Evolutionary conservation across 2,113 vertebrate species (phyloP), one percentile per base, ranked within the genome.

Genomic region (Myodes glareolus): DNA sequence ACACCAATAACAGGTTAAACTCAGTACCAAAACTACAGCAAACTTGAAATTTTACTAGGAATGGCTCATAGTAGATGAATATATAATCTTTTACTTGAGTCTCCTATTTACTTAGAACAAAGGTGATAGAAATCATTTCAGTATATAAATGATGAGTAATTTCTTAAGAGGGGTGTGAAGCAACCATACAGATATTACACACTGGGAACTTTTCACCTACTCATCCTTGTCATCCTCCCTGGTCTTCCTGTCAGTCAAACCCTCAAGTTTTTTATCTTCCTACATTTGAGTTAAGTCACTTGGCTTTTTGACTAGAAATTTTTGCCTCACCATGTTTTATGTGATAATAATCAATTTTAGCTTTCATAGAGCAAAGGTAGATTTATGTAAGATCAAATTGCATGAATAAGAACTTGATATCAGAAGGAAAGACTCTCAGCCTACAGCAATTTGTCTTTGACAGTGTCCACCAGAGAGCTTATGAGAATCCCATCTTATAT

Each of bases 101-200:
- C 42, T 91, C 33, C 9, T 67, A 31, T 80, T 97, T 97, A 16
- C 42, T 92, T 95, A 78, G 1, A 63, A 58, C 36, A 92, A 94
- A 96, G 16, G 19, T 96, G 65, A 86, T 39, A 87, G 80, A 91
- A 95, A 90, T 94, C 82, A 36, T 47, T 97, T 93, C 25, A 82
- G 33, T 91, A 73, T 58, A 86, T 82, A 94, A 92, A 87, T 93
- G 95, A 95, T 94, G 85, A 58, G 73, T 92, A 86, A 89, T 84
- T 95, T 96, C 25, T 90, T 97, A 87, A 94, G 82, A 94, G 87
- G 21, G 63, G 42, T 19, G 19, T 89, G 89, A 97, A 65, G 52
- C 1, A 1, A 31, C 76, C 58, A 12, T 70, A 23, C 19, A 91
- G 67, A 95, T 94, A 91, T 96, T 87, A 82, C 73, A 70, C 19